phyloP scores from a whole-genome alignment of 2,113 vertebrate species.

The Egretta garzetta region DNA sequence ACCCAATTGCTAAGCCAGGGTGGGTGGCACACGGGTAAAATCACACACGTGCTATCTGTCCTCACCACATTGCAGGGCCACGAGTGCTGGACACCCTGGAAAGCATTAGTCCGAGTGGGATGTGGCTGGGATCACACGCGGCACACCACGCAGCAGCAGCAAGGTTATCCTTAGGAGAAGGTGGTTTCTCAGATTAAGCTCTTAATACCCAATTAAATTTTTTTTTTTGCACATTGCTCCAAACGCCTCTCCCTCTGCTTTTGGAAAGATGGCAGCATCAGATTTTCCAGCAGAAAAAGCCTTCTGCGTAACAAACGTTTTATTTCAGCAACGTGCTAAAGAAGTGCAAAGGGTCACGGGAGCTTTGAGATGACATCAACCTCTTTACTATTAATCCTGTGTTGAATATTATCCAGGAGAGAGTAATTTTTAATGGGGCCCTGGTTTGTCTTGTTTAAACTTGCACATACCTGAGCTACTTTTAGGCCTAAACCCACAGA shows the following conservation, averaged over 20 bases:
- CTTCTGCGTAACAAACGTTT: background rate
- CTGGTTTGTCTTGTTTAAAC: conserved; percentile 61
- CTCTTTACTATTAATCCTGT: conserved; percentile 48
- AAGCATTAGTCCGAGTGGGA: fast-evolving
- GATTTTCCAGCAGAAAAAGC: conserved; percentile 31
- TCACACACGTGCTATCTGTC: fast-evolving
- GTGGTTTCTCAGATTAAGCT: background rate
- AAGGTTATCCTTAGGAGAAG: background rate
- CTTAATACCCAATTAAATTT: background rate
- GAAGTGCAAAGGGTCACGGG: conserved; percentile 51
- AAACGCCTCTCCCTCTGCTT: background rate
- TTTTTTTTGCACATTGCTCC: background rate
- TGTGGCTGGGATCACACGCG: fast-evolving
- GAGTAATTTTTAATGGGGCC: conserved; percentile 70
- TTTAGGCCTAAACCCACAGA: conserved; percentile 52
- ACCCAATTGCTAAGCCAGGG: fast-evolving
- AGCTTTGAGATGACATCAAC: conserved; percentile 62
- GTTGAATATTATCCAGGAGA: conserved; percentile 74
- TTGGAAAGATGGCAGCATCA: background rate
- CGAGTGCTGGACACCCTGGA: fast-evolving
- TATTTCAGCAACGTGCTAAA: background rate
- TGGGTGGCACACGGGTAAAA: background rate
- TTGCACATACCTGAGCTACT: conserved; percentile 72
- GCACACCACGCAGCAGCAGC: fast-evolving
- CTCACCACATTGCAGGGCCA: fast-evolving